Evolutionary conservation across 23 tunicate species (phyloP).

Genomic region (Corella eumyota): DNA sequence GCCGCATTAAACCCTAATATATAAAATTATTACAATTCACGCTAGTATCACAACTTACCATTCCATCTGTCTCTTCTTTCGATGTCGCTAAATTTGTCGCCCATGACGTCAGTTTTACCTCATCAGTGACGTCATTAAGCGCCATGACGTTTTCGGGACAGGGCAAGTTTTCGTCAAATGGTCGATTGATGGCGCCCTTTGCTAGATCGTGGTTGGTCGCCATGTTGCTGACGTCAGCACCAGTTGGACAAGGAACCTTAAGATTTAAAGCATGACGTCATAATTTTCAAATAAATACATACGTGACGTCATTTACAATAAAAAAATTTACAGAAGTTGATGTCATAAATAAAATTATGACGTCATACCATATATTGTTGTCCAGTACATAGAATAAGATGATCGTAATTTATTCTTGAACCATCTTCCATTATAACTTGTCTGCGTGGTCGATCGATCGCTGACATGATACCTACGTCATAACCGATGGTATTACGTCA

Average conservation of each 20-base stretch:
- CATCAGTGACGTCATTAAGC: conserved; percentile 47
- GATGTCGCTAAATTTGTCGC: conserved; percentile 12
- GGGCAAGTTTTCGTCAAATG: conserved; percentile 7
- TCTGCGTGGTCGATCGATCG: conserved; percentile 54
- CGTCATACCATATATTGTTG: conserved; percentile 78
- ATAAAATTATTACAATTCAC: too few species aligned
- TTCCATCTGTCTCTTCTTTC: too few species aligned
- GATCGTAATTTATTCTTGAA: conserved; percentile 53
- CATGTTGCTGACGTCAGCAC: conserved; percentile 34
- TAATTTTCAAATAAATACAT: background rate
- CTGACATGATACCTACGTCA: conserved; percentile 54
- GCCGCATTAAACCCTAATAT: too few species aligned
- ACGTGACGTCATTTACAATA: background rate
- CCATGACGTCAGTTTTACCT: conserved; percentile 25
- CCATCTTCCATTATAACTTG: conserved; percentile 59
- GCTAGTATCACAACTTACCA: too few species aligned
- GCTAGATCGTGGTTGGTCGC: conserved; percentile 56
- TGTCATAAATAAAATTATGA: background rate
- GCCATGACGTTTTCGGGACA: conserved; percentile 72
- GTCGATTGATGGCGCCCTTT: conserved; percentile 26
- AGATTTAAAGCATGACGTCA: background rate
- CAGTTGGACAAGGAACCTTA: conserved; percentile 70
- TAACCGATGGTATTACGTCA: background rate
- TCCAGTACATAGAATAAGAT: conserved; percentile 81
- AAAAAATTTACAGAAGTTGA: background rate